A percentile compares a stretch with the other conserved stretches of the same genome.
Conservation (phyloP, 2,113 vertebrate species). For the Microtus richardsoni region DNA sequence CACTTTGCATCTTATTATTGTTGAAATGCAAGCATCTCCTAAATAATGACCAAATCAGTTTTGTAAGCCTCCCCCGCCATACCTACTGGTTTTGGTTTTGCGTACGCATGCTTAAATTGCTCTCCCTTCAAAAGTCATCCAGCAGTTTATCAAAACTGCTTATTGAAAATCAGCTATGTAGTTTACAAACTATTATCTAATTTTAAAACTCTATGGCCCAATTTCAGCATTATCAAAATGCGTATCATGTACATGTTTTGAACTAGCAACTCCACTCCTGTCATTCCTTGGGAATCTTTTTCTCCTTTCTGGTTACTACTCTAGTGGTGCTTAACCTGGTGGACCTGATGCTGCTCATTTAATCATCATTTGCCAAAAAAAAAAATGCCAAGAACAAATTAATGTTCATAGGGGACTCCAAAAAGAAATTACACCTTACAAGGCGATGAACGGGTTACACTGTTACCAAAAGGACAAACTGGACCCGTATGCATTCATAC, state of each 20-base stretch:
- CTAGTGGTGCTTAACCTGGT: neutral
- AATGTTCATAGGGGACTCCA: neutral
- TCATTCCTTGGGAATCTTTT: neutral
- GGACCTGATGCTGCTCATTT: neutral
- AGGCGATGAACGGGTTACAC: neutral
- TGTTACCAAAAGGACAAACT: neutral
- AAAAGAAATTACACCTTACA: neutral
- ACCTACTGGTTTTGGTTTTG: neutral
- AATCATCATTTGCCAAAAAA: neutral
- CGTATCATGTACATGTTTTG: neutral
- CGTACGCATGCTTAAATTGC: neutral
- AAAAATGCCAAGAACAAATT: neutral
- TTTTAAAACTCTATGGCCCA: neutral
- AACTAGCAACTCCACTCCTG: neutral
- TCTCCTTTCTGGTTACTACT: neutral
- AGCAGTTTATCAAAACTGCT: neutral
- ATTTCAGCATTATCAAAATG: constrained; percentile 11
- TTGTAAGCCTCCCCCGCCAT: neutral
- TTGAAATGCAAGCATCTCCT: neutral
- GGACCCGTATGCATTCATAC: neutral
- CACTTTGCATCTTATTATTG: neutral
- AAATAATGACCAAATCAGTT: constrained; percentile 4
- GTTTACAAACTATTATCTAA: constrained; percentile 41
- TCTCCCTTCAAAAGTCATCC: constrained; percentile 21
- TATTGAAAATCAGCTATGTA: neutral